Percentiles rank a stretch among this genome's conserved stretches.
Conservation (phyloP, 2,113 vertebrate genomes). For the Coturnix japonica region DNA sequence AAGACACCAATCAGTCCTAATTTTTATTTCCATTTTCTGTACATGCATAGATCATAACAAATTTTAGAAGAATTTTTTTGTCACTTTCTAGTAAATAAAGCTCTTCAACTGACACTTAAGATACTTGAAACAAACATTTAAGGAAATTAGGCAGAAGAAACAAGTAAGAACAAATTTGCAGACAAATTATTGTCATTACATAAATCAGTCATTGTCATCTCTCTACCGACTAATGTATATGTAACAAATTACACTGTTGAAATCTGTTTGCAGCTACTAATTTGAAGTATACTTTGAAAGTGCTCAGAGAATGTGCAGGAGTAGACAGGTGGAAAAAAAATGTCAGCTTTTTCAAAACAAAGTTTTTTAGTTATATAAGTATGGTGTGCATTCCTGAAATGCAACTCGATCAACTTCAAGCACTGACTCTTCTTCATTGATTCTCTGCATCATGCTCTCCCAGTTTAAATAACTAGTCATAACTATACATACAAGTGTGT, state of each 20-base stretch:
- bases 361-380: neutral
- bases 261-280: neutral
- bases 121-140: neutral
- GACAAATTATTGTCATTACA: neutral
- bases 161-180: neutral
- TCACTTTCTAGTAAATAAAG: neutral
- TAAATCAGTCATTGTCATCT: neutral
- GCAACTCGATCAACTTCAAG: neutral
- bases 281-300: neutral
- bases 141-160: neutral
- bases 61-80: neutral
- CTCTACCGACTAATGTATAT: neutral
- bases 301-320: neutral
- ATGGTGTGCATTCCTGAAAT: neutral
- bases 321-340: neutral
- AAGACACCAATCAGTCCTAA: accelerated
- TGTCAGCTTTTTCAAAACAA: neutral
- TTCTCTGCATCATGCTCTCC: neutral
- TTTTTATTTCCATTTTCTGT: neutral
- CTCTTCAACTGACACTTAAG: neutral
- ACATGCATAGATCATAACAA: neutral
- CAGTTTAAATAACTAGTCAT: neutral
- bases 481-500: neutral
- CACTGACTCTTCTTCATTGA: neutral
- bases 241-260: neutral